Evolutionary conservation across 2,888 invertebrate genomes (phyloP).

Genomic region (Caenorhabditis becei): DNA sequence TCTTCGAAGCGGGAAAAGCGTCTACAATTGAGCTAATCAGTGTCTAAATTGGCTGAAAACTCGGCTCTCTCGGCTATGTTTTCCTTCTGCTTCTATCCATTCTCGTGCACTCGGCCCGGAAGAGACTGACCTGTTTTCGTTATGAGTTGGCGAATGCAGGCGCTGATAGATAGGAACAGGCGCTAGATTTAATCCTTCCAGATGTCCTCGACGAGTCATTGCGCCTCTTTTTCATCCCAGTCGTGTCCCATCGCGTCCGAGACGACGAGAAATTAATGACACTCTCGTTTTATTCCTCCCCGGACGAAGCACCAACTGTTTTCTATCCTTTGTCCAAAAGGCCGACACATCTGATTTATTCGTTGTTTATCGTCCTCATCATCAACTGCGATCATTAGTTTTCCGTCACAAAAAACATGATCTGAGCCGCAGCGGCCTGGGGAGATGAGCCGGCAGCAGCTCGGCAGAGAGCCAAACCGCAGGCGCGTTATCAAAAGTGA

Average conservation of each 20-base stretch:
- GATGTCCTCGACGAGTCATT: conserved; percentile 23
- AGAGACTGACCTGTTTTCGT: too few relatives aligned
- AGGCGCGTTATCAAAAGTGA: conserved; percentile 5
- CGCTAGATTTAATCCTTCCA: conserved; percentile 21
- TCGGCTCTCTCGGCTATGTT: not conserved
- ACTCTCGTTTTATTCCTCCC: conserved; percentile 37
- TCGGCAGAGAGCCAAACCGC: not conserved
- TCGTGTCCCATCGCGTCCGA: not conserved
- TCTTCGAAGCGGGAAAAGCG: not conserved
- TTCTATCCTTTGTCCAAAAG: conserved; percentile 21
- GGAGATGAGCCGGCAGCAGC: not conserved
- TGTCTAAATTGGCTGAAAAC: conserved; percentile 7
- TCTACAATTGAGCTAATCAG: conserved; percentile 55
- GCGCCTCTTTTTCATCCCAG: conserved; percentile 24
- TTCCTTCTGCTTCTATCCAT: conserved; percentile 4
- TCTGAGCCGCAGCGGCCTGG: not conserved
- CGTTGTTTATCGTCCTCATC: conserved; percentile 46
- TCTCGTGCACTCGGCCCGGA: conserved; percentile 11
- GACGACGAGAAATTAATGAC: conserved; percentile 52
- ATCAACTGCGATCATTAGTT: not conserved
- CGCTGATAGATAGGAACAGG: not conserved
- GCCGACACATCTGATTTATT: conserved; percentile 48
- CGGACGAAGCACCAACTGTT: conserved; percentile 36
- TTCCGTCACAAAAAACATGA: conserved; percentile 14
- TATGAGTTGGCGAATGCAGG: not conserved